Base-by-base conservation (phyloP, 2,888 invertebrate genomes). In the Coelinius sp. region DNA sequence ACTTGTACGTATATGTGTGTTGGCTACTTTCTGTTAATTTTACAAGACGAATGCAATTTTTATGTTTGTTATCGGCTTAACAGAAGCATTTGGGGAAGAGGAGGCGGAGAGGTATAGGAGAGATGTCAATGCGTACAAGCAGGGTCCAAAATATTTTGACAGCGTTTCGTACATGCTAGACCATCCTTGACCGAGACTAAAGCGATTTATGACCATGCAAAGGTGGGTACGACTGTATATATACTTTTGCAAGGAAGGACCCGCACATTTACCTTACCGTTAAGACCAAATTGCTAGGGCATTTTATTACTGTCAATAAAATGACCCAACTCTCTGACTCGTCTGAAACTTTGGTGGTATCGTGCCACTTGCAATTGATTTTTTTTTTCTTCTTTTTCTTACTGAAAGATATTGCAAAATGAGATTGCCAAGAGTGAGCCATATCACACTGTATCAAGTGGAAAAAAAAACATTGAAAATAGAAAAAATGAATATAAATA, bases 271-370 rank as follows among this genome's bases (percentile, higher is more conserved):
- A 44, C 66, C 71, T 76, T 76, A 78, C 78, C 76, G 76, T 80
- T 76, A 76, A 44, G 75, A 35, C 64, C 49, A 71, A 65, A 80
- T 79, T 73, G 77, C 74, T 59, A 73, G 71, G 49, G 64, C n/a
- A 69, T 62, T 81, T 81, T 81, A 81, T 78, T 80, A 77, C 80
- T 70, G 44, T 68, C 76, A 80, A 80, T 81, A 81, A 81, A 81
- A 35, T 59, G 59, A 59, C 59, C 59, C 59, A 59, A 35, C 35
- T 59, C 35, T 59, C 31, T 59, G 59, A 59, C 59, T 59, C 59
- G 27, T 68, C 65, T 65, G 46, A 64, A 64, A 73, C 74, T 74
- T n/a, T 12, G 63, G n/a, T n/a, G 41, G n/a, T n/a, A 41, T 41
- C 41, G 4, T n/a, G n/a, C 38, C 6, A 5, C 8, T 38, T 1